Percentiles rank a stretch among this genome's conserved stretches.
Evolutionary conservation across 2,113 vertebrate species (phyloP).

Genomic region (Syrmaticus mikado): DNA sequence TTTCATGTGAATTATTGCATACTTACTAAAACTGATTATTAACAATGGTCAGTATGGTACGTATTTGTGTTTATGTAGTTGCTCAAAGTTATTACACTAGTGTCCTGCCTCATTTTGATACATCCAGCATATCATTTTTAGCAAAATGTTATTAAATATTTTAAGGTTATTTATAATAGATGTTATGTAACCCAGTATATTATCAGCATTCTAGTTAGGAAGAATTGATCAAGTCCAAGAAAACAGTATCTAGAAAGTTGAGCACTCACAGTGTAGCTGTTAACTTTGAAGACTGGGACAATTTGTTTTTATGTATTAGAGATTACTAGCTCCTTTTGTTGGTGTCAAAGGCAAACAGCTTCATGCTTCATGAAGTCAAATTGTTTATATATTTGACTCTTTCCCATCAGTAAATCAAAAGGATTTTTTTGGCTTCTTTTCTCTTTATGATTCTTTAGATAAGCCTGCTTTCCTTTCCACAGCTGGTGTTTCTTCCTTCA

Average conservation of each 20-base stretch:
- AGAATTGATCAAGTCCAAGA: not conserved
- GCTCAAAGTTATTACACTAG: not conserved
- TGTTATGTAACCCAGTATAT: not conserved
- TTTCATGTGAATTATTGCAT: not conserved
- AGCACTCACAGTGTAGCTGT: not conserved
- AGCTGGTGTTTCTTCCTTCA: not conserved
- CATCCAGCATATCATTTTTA: not conserved
- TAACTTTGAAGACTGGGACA: not conserved
- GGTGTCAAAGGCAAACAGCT: not conserved
- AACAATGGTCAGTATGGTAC: not conserved
- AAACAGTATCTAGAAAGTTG: not conserved
- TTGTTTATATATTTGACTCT: accelerated
- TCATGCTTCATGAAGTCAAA: not conserved
- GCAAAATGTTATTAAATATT: not conserved
- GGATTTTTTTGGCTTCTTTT: not conserved
- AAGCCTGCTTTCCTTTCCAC: not conserved
- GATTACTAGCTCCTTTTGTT: not conserved
- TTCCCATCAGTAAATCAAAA: not conserved
- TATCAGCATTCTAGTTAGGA: not conserved
- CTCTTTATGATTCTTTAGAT: not conserved
- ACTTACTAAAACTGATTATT: not conserved
- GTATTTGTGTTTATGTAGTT: not conserved
- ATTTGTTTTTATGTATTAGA: not conserved
- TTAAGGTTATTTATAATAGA: not conserved
- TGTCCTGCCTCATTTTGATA: not conserved